phyloP scores from a whole-genome alignment of 1,140 invertebrate species.

The Berghia stephanieae region DNA sequence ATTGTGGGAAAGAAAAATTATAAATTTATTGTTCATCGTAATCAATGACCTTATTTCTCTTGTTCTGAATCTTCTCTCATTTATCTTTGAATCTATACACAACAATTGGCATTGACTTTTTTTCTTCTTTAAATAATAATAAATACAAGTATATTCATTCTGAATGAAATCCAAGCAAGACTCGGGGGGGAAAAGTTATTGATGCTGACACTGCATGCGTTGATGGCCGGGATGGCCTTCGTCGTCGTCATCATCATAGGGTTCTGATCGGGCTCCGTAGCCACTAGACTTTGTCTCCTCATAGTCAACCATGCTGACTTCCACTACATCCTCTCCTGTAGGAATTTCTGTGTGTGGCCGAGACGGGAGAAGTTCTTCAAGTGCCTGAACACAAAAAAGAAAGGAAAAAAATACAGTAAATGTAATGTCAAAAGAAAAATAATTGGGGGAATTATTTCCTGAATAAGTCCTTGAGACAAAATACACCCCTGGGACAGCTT shows the following conservation, averaged over 20 bases:
- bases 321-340: slow-evolving; percentile 80
- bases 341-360: slow-evolving; percentile 76
- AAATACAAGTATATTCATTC: too few relatives aligned
- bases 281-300: slow-evolving; percentile 72
- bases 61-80: too few relatives aligned
- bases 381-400: slow-evolving; percentile 63
- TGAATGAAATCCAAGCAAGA: too few relatives aligned
- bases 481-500: too few relatives aligned
- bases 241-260: slow-evolving; percentile 64
- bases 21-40: too few relatives aligned
- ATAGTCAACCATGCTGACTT: slow-evolving; percentile 83
- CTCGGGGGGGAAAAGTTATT: too few relatives aligned
- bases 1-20: too few relatives aligned
- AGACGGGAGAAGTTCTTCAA: slow-evolving; percentile 78
- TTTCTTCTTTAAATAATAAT: too few relatives aligned
- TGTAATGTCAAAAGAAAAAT: background rate
- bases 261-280: slow-evolving; percentile 77
- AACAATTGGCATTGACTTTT: too few relatives aligned
- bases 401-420: background rate
- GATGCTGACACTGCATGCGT: slow-evolving; percentile 86
- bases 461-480: background rate
- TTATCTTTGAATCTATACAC: too few relatives aligned
- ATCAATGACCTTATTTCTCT: too few relatives aligned
- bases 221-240: slow-evolving; percentile 75
- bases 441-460: background rate